These are phyloP conservation scores for Parapsyche elsis DNA, from an alignment of 1,140 invertebrate species.

Conservation along the genomic window DNA sequence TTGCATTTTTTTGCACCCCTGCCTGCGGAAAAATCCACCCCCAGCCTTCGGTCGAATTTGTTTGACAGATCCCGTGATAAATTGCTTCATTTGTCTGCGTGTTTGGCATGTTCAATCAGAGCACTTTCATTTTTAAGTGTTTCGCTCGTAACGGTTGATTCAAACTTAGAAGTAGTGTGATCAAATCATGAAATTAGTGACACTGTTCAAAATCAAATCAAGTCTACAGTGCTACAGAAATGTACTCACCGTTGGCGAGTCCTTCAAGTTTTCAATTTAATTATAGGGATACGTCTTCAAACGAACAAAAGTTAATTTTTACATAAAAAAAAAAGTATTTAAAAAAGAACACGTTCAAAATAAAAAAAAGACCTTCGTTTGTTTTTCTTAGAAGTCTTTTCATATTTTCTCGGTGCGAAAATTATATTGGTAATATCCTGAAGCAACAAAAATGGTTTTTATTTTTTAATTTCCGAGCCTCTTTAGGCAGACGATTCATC, in stretches of 20 bases:
- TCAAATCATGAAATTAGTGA: no score
- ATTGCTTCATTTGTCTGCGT: no score
- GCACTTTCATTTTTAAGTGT: no score
- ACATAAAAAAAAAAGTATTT: not conserved
- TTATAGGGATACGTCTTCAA: no score
- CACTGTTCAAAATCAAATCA: no score
- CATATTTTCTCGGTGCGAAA: slow-evolving; percentile 1
- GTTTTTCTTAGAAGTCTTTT: not conserved
- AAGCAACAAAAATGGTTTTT: not conserved
- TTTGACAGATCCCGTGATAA: not conserved
- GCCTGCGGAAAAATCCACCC: not conserved
- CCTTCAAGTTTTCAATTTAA: no score
- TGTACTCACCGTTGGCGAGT: no score
- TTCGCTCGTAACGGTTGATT: no score
- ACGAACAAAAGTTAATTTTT: no score
- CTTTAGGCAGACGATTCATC: slow-evolving; percentile 6
- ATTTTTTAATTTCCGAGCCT: slow-evolving; percentile 28
- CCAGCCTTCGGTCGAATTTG: not conserved
- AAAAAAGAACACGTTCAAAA: not conserved
- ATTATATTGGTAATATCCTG: slow-evolving; percentile 11
- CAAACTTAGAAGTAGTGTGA: no score
- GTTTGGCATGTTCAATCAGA: no score
- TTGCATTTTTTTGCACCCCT: slow-evolving; percentile 48
- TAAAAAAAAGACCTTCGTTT: not conserved
- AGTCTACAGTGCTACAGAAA: no score